Evolutionary conservation across 2,797 vertebrate species (phyloP), one percentile per base, ranked within the genome.

Genomic region (Tachyglossus aculeatus): DNA sequence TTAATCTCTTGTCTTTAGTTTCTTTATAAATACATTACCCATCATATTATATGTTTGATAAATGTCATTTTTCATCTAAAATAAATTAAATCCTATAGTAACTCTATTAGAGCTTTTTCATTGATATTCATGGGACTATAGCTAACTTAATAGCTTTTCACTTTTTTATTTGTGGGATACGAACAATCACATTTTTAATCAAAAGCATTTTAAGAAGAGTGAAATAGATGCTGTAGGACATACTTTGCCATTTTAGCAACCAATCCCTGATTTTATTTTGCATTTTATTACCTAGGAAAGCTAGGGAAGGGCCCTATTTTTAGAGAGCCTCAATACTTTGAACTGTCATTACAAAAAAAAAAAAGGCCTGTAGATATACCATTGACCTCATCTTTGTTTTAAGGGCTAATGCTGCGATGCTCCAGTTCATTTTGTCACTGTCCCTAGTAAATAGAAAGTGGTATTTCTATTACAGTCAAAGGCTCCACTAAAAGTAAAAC

Each of bases 1-100:
- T 87, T 91, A 79, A 75, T 88, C 80, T 88, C 78, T 78, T 76
- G 66, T 87, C 67, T 83, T 82, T 82, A 69, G 78, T 85, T 87
- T 79, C 67, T 87, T 74, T 56, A 60, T 85, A 87, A 89, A 87
- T 86, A 84, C 79, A 67, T 86, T 81, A 62, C 67, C 78, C 74
- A 83, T 89, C 81, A 77, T 81, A 88, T 87, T 82, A 72, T 53
- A 77, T 85, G 74, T 87, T 89, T 89, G 85, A 85, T 71, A 76
- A 90, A 84, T 79, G 80, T 81, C 77, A 79, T 85, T 89, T 87
- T 91, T 89, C 85, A 84, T 89, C 83, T 70, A 67, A 53, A 86
- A 77, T 73, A 87, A 86, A 88, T 85, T 78, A 86, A 89, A 86
- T 67, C 61, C 76, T 80, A 83, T 79, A 78, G 84, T 81, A 86